Percentiles rank a stretch among this genome's conserved stretches.
These are phyloP conservation scores for Diploscapter pachys DNA, from an alignment of 1,140 invertebrate genomes.

Conservation along the genomic window DNA sequence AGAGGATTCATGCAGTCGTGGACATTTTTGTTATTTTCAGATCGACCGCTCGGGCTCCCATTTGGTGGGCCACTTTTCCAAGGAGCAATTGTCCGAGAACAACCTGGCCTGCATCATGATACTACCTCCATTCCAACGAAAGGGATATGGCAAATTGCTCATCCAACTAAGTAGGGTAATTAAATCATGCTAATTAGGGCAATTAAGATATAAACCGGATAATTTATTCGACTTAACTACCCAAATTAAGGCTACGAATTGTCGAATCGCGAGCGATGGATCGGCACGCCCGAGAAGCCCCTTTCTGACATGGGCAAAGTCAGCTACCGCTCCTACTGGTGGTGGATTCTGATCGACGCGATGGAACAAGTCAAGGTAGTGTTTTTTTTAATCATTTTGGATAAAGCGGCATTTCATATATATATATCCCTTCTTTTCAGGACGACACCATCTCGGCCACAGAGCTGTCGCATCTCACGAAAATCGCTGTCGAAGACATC, in stretches of 20 bases:
- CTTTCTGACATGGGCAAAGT: constrained; percentile 82
- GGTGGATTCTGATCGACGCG: constrained; percentile 23
- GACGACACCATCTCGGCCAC: constrained; percentile 4
- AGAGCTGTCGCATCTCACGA: constrained; percentile 20
- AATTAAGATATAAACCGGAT: background rate
- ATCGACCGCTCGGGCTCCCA: constrained; percentile 66
- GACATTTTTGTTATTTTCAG: constrained; percentile 24
- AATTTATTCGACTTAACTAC: background rate
- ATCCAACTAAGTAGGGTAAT: constrained; percentile 82
- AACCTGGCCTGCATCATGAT: constrained; percentile 99
- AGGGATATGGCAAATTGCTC: constrained; percentile 94
- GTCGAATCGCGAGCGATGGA: constrained; percentile 93
- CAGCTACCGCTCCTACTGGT: constrained; percentile 38
- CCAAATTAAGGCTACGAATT: constrained; percentile 74
- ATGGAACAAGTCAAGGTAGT: background rate
- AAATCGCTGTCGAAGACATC: constrained; percentile 27
- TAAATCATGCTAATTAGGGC: too few relatives aligned
- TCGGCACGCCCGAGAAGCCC: constrained; percentile 91
- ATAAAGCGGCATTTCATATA: constrained; percentile 5
- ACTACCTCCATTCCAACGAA: constrained; percentile 93
- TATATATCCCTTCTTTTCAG: constrained; percentile 4
- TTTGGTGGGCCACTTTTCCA: constrained; percentile 99
- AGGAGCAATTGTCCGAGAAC: constrained; percentile 99
- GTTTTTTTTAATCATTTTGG: background rate
- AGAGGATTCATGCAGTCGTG: background rate